Evolutionary conservation across 2,888 invertebrate species (phyloP).

Genomic region (Ophioninae sp.): DNA sequence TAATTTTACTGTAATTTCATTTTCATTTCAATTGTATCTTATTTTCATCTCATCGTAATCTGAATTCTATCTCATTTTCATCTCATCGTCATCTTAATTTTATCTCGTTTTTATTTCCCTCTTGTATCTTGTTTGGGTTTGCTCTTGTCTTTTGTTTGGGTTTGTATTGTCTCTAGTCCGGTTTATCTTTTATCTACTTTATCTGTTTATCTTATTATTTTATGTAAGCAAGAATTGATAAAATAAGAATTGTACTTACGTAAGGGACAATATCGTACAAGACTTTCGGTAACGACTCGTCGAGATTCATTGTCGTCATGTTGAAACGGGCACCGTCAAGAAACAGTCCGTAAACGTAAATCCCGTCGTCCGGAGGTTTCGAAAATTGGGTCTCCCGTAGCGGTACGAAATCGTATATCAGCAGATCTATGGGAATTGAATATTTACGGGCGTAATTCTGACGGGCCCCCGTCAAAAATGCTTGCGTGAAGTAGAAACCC

Average conservation of each 20-base stretch:
- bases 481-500: conserved; percentile 97
- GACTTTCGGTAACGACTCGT: conserved; percentile 92
- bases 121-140: no score
- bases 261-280: conserved; percentile 91
- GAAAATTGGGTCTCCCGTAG: conserved; percentile 83
- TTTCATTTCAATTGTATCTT: no score
- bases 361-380: conserved; percentile 87
- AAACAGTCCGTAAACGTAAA: conserved; percentile 90
- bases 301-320: conserved; percentile 84
- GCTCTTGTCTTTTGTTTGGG: no score
- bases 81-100: no score
- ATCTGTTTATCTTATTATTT: no score
- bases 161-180: not conserved
- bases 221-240: not conserved
- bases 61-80: no score
- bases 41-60: no score
- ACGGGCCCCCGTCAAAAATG: conserved; percentile 96
- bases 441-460: conserved; percentile 97
- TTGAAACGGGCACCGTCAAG: conserved; percentile 97
- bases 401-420: conserved; percentile 91
- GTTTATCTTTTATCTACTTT: not conserved
- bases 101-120: no score
- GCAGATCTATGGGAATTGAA: conserved; percentile 94
- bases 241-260: conserved; percentile 80
- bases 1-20: no score